These are phyloP conservation scores for Scortum barcoo DNA, from an alignment of 2,113 vertebrate species.

Conservation along the genomic window DNA sequence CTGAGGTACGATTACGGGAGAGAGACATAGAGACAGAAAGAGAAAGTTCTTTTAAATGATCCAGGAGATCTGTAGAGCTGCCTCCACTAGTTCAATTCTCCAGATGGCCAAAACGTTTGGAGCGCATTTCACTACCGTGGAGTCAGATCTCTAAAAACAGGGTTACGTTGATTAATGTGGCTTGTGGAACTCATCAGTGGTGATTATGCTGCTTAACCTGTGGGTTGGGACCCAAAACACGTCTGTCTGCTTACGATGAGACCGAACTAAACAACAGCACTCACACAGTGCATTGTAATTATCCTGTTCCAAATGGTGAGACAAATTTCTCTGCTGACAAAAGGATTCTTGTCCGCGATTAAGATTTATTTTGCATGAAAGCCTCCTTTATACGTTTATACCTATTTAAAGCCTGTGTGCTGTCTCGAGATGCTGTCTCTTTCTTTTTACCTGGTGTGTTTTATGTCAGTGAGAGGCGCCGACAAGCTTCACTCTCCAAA, in stretches of 20 bases:
- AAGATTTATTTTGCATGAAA: conserved; percentile 64
- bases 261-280: conserved; percentile 28
- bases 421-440: conserved; percentile 48
- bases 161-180: conserved; percentile 33
- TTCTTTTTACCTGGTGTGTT: conserved; percentile 71
- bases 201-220: conserved; percentile 41
- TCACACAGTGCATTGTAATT: conserved; percentile 35
- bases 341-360: conserved; percentile 55
- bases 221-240: conserved; percentile 42
- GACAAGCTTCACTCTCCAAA: conserved; percentile 78
- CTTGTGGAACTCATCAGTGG: conserved; percentile 55
- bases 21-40: conserved; percentile 48
- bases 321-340: conserved; percentile 53
- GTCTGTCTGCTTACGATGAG: conserved; percentile 35
- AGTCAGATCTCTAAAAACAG: conserved; percentile 47
- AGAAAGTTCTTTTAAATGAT: conserved; percentile 63
- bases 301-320: conserved; percentile 29
- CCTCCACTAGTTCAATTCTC: conserved; percentile 53
- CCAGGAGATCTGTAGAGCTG: conserved; percentile 50
- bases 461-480: conserved; percentile 76
- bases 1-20: conserved; percentile 51
- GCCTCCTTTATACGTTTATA: conserved; percentile 55
- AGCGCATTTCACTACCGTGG: conserved; percentile 14
- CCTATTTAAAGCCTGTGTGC: conserved; percentile 47
- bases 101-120: conserved; percentile 59